Percentiles rank a stretch among this genome's conserved stretches.
These are phyloP conservation scores for Cyprinodon diabolis DNA, from an alignment of 2,797 vertebrate genomes.

Conservation along the genomic window DNA sequence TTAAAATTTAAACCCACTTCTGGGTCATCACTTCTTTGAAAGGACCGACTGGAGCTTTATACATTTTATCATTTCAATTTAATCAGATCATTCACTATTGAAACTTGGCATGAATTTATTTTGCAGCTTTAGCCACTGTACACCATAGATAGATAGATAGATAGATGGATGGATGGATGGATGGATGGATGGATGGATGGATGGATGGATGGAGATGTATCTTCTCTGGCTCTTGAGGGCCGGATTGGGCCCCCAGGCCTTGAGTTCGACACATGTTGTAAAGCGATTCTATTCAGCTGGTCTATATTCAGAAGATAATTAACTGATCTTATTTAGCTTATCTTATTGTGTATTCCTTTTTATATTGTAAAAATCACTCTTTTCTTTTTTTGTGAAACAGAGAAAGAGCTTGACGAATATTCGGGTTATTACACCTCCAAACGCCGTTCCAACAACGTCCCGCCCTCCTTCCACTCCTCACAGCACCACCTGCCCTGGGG, in stretches of 20 bases:
- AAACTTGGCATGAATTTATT: too few species aligned
- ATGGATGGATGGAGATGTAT: too few species aligned
- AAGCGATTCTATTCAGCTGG: not conserved
- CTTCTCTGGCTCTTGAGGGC: too few species aligned
- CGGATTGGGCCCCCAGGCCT: too few species aligned
- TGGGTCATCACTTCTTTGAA: too few species aligned
- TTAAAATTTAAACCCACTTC: not conserved
- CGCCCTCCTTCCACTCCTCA: constrained; percentile 79
- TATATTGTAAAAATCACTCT: not conserved
- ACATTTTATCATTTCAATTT: too few species aligned
- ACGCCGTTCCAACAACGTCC: constrained; percentile 69
- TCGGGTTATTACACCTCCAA: constrained; percentile 72
- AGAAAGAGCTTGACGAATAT: constrained; percentile 91
- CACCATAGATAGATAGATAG: too few species aligned
- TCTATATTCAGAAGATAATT: not conserved
- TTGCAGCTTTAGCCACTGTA: too few species aligned
- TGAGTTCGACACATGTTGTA: not conserved
- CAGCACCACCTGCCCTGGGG: constrained; percentile 80
- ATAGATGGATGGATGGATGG: too few species aligned
- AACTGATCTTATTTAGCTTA: not conserved
- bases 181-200: too few species aligned
- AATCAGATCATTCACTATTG: too few species aligned
- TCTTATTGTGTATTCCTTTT: not conserved
- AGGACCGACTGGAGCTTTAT: too few species aligned
- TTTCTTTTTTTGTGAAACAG: constrained; percentile 60